A percentile compares a stretch with the other conserved stretches of the same genome.
phyloP scores from a whole-genome alignment of 1,140 invertebrate species.

The Prorops nasuta region DNA sequence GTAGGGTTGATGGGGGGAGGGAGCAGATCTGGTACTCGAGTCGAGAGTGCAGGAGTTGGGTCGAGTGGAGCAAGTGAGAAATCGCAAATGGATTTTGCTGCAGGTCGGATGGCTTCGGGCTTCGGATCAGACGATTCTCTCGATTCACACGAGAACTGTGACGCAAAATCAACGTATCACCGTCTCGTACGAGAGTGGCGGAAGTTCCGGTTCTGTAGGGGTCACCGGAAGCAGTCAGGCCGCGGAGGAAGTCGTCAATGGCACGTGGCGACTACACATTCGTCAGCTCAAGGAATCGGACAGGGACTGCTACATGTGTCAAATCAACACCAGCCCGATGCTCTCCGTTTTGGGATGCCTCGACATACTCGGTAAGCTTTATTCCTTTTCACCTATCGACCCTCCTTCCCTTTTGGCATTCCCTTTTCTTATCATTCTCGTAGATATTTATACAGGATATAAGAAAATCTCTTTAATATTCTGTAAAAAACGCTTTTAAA shows the following conservation, averaged over 20 bases:
- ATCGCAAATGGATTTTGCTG: conserved; percentile 34
- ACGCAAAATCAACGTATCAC: conserved; percentile 82
- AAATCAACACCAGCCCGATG: conserved; percentile 72
- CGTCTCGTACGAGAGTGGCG: conserved; percentile 76
- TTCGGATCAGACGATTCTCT: conserved; percentile 85
- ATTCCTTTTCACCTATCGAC: background rate
- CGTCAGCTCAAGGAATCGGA: conserved; percentile 64
- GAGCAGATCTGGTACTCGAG: too few relatives aligned
- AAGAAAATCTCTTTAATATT: too few relatives aligned
- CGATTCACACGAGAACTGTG: conserved; percentile 81
- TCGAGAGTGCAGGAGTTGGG: background rate
- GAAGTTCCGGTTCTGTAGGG: conserved; percentile 70
- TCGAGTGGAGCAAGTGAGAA: background rate
- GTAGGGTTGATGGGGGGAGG: too few relatives aligned
- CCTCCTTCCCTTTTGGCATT: background rate
- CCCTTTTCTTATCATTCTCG: background rate
- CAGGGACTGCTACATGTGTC: conserved; percentile 67
- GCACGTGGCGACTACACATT: conserved; percentile 68
- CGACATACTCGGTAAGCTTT: conserved; percentile 67
- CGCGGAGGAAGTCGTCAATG: conserved; percentile 63
- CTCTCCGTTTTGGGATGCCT: conserved; percentile 68
- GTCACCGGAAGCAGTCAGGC: conserved; percentile 62
- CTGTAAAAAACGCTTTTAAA: background rate
- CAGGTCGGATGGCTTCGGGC: conserved; percentile 90
- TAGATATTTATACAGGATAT: background rate